These are phyloP conservation scores for Phyllostomus discolor DNA, from an alignment of 2,113 vertebrate species.

Conservation along the genomic window DNA sequence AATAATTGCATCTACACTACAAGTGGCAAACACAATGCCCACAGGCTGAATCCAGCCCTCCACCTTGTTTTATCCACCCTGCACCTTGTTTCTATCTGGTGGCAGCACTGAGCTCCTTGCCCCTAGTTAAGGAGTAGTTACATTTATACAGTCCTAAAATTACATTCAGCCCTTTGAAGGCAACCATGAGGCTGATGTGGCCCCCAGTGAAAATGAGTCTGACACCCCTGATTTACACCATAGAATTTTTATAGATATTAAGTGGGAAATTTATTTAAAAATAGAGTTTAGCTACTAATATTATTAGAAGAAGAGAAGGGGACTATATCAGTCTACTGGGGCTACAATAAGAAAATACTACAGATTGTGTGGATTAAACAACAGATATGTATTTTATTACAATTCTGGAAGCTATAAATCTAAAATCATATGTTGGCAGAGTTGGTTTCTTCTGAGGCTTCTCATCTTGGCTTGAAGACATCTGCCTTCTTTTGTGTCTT, in stretches of 20 bases:
- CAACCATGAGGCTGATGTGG: too few relatives aligned
- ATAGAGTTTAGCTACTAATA: background rate
- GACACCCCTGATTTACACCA: too few relatives aligned
- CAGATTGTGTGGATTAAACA: background rate
- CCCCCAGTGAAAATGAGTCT: too few relatives aligned
- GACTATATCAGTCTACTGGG: background rate
- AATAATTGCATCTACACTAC: background rate
- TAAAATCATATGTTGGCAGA: background rate
- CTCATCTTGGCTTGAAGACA: background rate
- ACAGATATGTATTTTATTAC: background rate
- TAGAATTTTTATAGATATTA: background rate
- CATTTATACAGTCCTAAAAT: too few relatives aligned
- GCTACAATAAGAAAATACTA: background rate
- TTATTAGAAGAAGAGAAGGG: background rate
- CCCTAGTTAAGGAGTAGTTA: too few relatives aligned
- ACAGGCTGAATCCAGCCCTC: too few relatives aligned
- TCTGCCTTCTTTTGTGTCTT: background rate
- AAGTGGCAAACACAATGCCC: too few relatives aligned
- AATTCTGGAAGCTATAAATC: background rate
- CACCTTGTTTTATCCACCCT: too few relatives aligned
- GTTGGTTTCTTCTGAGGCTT: background rate
- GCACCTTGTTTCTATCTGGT: too few relatives aligned
- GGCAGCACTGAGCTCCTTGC: too few relatives aligned
- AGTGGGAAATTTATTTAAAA: background rate
- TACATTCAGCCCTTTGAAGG: too few relatives aligned